These are phyloP conservation scores for Pipistrellus pipistrellus DNA, from an alignment of 2,797 vertebrate genomes.

Conservation along the genomic window DNA sequence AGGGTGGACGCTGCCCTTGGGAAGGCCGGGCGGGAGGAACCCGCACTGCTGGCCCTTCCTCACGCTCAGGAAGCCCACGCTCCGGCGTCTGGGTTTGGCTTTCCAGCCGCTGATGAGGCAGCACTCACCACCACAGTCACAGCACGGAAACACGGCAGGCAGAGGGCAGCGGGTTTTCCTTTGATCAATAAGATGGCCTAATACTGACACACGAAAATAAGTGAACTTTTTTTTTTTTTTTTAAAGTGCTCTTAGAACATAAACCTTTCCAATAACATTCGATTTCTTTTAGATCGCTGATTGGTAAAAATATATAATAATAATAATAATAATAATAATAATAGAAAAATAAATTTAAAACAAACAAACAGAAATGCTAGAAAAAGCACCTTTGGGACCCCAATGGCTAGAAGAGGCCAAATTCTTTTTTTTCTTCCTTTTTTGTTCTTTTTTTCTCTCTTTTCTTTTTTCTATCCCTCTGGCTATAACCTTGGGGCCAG, in stretches of 20 bases:
- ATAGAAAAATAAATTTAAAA: background rate
- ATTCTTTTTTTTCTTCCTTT: background rate
- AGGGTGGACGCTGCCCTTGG: background rate
- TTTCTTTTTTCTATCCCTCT: no score
- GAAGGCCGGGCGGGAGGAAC: background rate
- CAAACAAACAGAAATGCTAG: background rate
- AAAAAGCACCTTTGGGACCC: background rate
- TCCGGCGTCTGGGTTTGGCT: background rate
- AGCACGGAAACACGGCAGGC: background rate
- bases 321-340: background rate
- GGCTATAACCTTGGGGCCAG: no score
- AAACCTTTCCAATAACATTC: slow-evolving; percentile 5
- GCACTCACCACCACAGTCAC: background rate
- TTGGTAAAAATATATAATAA: background rate
- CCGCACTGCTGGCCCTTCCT: background rate
- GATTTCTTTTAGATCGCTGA: slow-evolving; percentile 32
- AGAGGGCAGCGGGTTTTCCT: background rate
- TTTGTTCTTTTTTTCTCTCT: no score
- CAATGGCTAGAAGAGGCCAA: background rate
- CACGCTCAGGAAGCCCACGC: background rate
- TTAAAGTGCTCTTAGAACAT: background rate
- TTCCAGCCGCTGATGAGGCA: background rate
- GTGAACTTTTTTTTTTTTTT: no score
- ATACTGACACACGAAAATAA: background rate
- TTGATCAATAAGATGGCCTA: background rate